phyloP scores from a whole-genome alignment of 1,140 invertebrate genomes.

The Aphelinus certus region DNA sequence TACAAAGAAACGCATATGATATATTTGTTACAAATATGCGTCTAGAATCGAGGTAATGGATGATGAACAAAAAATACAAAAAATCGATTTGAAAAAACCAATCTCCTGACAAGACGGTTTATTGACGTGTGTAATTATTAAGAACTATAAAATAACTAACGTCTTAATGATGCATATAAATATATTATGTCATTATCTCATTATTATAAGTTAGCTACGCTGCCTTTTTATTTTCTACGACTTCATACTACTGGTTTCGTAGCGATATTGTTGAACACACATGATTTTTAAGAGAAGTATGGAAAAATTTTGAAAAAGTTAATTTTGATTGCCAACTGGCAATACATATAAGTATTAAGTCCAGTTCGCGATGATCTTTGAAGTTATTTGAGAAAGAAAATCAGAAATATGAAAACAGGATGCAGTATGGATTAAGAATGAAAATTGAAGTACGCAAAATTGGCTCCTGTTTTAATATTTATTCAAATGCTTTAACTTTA shows the following conservation, averaged over 20 bases:
- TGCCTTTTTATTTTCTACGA: slow-evolving; percentile 57
- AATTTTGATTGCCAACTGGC: slow-evolving; percentile 19
- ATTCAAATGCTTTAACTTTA: not conserved
- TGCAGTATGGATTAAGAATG: slow-evolving; percentile 12
- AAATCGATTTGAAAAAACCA: slow-evolving; percentile 52
- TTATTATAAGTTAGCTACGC: slow-evolving; percentile 60
- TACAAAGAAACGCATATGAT: slow-evolving; percentile 63
- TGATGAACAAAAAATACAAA: slow-evolving; percentile 54
- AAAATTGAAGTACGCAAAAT: slow-evolving; percentile 17
- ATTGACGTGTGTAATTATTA: slow-evolving; percentile 58
- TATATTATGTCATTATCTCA: slow-evolving; percentile 30
- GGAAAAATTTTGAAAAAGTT: slow-evolving; percentile 30
- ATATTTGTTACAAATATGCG: slow-evolving; percentile 66
- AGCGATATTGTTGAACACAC: slow-evolving; percentile 28
- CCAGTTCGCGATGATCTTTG: slow-evolving; percentile 15
- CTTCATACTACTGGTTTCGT: slow-evolving; percentile 41
- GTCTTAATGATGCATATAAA: slow-evolving; percentile 23
- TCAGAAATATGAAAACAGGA: slow-evolving; percentile 18
- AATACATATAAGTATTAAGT: slow-evolving; percentile 31
- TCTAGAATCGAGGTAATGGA: slow-evolving; percentile 60
- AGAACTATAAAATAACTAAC: slow-evolving; percentile 38
- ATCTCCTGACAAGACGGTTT: slow-evolving; percentile 59
- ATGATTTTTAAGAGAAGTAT: not conserved
- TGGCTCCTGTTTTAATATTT: too few species aligned
- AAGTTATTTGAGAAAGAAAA: slow-evolving; percentile 20